These are phyloP conservation scores for Trichoplusia ni DNA, from an alignment of 1,140 invertebrate genomes.

Conservation along the genomic window DNA sequence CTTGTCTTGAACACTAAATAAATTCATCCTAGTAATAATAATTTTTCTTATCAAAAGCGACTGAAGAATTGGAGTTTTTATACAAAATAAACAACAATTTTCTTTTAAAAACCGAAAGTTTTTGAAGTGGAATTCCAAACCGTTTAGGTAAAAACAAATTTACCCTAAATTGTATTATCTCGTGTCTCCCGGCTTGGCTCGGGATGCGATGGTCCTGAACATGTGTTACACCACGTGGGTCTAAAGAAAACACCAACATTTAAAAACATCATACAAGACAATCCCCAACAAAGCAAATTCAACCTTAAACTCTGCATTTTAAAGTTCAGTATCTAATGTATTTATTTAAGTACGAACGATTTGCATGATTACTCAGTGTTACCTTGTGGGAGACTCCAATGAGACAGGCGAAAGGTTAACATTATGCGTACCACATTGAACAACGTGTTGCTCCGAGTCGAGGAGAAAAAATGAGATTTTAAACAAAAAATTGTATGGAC, in stretches of 20 bases:
- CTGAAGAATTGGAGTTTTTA: too few relatives aligned
- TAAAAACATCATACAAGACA: conserved; percentile 8
- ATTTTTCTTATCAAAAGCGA: too few relatives aligned
- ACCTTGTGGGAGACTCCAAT: conserved; percentile 73
- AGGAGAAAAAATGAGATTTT: conserved; percentile 17
- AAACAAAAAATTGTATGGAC: conserved; percentile 4
- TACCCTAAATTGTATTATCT: conserved; percentile 50
- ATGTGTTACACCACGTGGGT: conserved; percentile 74
- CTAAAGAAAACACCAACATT: conserved; percentile 47
- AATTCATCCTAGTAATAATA: too few relatives aligned
- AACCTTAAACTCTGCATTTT: too few relatives aligned
- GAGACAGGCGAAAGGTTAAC: conserved; percentile 68
- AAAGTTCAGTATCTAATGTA: too few relatives aligned
- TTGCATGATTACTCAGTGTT: conserved; percentile 25
- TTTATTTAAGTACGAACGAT: conserved; percentile 10
- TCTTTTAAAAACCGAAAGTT: conserved; percentile 1
- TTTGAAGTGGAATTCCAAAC: background rate
- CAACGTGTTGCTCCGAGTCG: conserved; percentile 34
- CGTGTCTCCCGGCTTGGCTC: conserved; percentile 61
- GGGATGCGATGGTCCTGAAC: conserved; percentile 58
- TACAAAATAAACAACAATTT: too few relatives aligned
- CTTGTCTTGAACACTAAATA: too few relatives aligned
- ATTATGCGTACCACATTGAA: conserved; percentile 69
- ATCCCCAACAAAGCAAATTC: too few relatives aligned
- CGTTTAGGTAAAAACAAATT: conserved; percentile 29